A percentile compares a stretch with the other conserved stretches of the same genome.
These are phyloP conservation scores for Bacillus rossius DNA, from an alignment of 1,140 invertebrate species.

Conservation along the genomic window DNA sequence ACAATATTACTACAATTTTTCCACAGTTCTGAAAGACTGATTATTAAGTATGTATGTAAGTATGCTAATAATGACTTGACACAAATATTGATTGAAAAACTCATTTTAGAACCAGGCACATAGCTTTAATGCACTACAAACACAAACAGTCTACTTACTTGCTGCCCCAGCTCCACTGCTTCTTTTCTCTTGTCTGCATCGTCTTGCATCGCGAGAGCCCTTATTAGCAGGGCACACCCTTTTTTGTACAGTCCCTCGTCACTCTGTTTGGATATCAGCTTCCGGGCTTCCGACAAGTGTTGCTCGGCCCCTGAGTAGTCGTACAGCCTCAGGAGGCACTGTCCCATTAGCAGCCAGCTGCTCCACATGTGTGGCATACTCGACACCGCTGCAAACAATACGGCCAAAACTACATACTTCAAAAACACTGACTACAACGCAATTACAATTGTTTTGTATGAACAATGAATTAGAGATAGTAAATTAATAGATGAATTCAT, in stretches of 20 bases:
- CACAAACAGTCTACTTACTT: slow-evolving; percentile 21
- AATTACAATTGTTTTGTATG: neutral
- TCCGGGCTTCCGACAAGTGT: slow-evolving; percentile 41
- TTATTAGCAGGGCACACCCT: slow-evolving; percentile 33
- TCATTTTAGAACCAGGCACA: too few relatives aligned
- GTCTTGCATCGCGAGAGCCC: slow-evolving; percentile 31
- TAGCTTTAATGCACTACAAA: too few relatives aligned
- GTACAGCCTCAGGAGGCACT: slow-evolving; percentile 49
- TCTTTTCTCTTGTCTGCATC: slow-evolving; percentile 3
- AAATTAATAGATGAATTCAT: too few relatives aligned
- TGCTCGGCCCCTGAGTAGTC: slow-evolving; percentile 53
- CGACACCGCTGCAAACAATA: slow-evolving; percentile 26
- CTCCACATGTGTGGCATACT: slow-evolving; percentile 35
- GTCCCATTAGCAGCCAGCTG: slow-evolving; percentile 43
- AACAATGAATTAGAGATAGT: too few relatives aligned
- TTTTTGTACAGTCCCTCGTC: slow-evolving; percentile 26
- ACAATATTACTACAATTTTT: too few relatives aligned
- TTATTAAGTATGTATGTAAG: too few relatives aligned
- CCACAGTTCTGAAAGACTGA: too few relatives aligned
- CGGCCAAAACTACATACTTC: too few relatives aligned
- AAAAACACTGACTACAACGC: neutral
- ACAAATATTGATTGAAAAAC: too few relatives aligned
- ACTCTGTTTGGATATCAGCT: slow-evolving; percentile 28
- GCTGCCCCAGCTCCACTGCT: slow-evolving; percentile 27
- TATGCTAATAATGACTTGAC: too few relatives aligned